phyloP scores from a whole-genome alignment of 2,797 vertebrate species.

The Spinus pinus region DNA sequence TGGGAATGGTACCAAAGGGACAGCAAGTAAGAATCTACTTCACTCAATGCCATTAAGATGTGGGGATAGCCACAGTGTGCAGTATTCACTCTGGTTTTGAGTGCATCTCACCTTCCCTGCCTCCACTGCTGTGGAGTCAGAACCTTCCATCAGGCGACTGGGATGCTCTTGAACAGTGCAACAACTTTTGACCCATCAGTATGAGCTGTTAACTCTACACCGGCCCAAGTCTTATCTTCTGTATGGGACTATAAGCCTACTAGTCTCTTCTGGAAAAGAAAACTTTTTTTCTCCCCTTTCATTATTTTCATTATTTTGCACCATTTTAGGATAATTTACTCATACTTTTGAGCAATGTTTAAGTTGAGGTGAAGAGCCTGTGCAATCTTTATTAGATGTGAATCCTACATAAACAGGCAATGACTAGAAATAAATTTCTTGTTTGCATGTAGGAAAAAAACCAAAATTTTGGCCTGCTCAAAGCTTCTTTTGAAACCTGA shows the following conservation, averaged over 20 bases:
- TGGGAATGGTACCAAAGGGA: neutral
- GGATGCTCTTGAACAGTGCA: neutral
- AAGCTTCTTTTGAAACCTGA: neutral
- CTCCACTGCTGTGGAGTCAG: neutral
- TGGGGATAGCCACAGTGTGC: neutral
- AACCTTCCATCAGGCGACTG: rapidly evolving
- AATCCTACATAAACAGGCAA: neutral
- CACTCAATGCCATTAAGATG: rapidly evolving
- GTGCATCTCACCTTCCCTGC: neutral
- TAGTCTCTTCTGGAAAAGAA: neutral
- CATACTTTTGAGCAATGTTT: neutral
- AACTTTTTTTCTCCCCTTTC: neutral
- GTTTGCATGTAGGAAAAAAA: neutral
- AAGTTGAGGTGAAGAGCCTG: neutral
- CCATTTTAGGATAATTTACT: neutral
- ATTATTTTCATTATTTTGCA: neutral
- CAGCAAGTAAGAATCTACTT: rapidly evolving
- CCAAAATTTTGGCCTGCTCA: neutral
- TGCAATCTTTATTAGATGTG: neutral
- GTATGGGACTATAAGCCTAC: neutral
- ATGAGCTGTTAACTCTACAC: neutral
- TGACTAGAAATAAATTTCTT: neutral
- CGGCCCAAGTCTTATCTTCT: neutral
- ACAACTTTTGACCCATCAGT: neutral
- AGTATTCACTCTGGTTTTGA: neutral